Conservation (phyloP, 2,113 vertebrate genomes). For the Sinocyclocheilus grahami region DNA sequence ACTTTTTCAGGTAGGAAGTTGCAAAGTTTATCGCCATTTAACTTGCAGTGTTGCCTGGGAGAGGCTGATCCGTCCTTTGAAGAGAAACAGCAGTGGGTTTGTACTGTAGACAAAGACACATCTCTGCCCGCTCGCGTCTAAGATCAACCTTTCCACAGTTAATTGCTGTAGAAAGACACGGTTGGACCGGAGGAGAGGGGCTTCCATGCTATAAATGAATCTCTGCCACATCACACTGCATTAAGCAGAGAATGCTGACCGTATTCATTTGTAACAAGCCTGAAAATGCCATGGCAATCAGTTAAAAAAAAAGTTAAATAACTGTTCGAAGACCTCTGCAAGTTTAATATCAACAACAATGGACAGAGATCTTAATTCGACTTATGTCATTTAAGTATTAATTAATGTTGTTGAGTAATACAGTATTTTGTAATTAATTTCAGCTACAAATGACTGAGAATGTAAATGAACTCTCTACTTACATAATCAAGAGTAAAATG, state of each 20-base stretch:
- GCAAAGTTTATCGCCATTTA: conserved; percentile 27
- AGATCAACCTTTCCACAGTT: conserved; percentile 53
- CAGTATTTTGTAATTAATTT: neutral
- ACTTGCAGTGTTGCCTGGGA: conserved; percentile 37
- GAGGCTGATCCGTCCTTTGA: conserved; percentile 51
- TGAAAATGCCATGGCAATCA: neutral
- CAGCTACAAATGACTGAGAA: no score
- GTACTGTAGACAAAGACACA: conserved; percentile 33
- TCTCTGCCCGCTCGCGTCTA: conserved; percentile 30
- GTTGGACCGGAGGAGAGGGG: conserved; percentile 39
- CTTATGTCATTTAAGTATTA: neutral
- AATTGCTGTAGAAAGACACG: conserved; percentile 55
- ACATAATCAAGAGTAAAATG: neutral
- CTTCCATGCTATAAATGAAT: conserved; percentile 33
- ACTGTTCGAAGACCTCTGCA: neutral
- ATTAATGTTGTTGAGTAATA: neutral
- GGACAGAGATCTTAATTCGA: neutral
- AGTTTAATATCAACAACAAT: neutral
- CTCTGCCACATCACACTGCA: conserved; percentile 28
- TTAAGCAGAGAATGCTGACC: conserved; percentile 30
- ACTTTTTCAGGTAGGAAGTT: conserved; percentile 18
- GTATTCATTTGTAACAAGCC: neutral
- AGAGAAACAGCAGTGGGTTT: conserved; percentile 43
- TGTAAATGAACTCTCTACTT: no score
- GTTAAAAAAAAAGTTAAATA: neutral